Base-by-base conservation (phyloP, 2,888 invertebrate genomes). In the Drosophila crucigera region DNA sequence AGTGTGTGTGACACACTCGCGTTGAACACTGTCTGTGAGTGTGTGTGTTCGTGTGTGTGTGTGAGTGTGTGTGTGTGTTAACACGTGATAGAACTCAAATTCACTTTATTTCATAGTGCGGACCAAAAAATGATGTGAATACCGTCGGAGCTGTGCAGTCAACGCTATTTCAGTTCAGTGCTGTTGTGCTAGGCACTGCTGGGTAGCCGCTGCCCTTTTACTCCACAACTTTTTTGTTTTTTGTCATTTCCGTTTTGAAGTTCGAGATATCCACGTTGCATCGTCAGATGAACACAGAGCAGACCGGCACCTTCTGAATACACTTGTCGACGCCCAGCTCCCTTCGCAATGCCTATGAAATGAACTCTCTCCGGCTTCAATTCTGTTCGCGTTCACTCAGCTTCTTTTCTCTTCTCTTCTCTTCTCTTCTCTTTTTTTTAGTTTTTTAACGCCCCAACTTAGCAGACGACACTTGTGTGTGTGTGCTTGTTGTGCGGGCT, bases 291-390 rank as follows among this genome's bases (percentile, higher is more conserved):
- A 50, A 39, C 43, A 35, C 49, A 33, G 25, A 25, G 50, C 37
- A 35, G 22, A 28, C 52, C 61, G 65, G 56, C 70, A 80, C 66
- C 80, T 80, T 67, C 68, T 70, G 63, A 68, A 67, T 58, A 75
- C 66, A 75, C 61, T 70, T 66, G 75, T 63, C 72, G 63, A 41
- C 67, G 60, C 56, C 59, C 30, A 28, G 43, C 55, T 69, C 53
- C 73, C 74, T 77, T 83, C 84, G 89, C 83, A 84, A 86, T 89
- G 87, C 64, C 89, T 78, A 86, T 89, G 76, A 86, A 80, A 79
- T 80, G 70, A 76, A 82, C 82, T 75, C 71, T 55, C 50, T 33
- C 59, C 68, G 39, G n/a, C 65, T 63, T 14, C 25, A 43, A 75
- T 75, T 79, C 43, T 53, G 56, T 41, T 62, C 49, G 37, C 47